Evolutionary conservation across 2,888 invertebrate genomes (phyloP).

Genomic region (Mythimna albipuncta): DNA sequence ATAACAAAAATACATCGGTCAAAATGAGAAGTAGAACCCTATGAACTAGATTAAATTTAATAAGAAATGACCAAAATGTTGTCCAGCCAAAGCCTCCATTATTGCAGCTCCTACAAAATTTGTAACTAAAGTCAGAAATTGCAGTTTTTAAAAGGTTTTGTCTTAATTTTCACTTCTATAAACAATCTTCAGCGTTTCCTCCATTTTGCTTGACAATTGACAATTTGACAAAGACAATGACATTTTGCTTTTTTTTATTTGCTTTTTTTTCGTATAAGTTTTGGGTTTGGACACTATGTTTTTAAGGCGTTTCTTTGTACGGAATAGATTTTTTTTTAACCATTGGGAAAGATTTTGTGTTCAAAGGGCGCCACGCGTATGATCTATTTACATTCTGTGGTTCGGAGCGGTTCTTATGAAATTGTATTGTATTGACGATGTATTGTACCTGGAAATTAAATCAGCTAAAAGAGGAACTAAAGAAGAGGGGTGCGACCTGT

Average conservation of each 20-base stretch:
- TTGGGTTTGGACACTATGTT: too few relatives aligned
- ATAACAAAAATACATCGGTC: conserved; percentile 43
- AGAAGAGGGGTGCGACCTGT: too few relatives aligned
- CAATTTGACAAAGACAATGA: conserved; percentile 8
- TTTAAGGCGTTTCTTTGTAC: too few relatives aligned
- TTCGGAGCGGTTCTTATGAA: too few relatives aligned
- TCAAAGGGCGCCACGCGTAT: too few relatives aligned
- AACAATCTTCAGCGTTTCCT: conserved; percentile 33
- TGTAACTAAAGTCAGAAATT: conserved; percentile 26
- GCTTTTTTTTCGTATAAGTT: too few relatives aligned
- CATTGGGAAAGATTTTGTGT: too few relatives aligned
- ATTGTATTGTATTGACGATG: too few relatives aligned
- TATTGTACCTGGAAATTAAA: too few relatives aligned
- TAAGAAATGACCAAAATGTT: conserved; percentile 80
- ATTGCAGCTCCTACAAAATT: conserved; percentile 60
- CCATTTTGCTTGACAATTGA: conserved; percentile 47
- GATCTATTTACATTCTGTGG: too few relatives aligned
- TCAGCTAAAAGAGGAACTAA: too few relatives aligned
- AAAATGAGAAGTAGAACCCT: conserved; percentile 22
- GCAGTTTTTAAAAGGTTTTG: conserved; percentile 20
- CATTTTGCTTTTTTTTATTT: not conserved
- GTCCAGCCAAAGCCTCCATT: conserved; percentile 73
- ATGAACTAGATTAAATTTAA: conserved; percentile 42
- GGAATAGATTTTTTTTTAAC: too few relatives aligned
- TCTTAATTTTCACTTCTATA: conserved; percentile 46